These are phyloP conservation scores for Acronicta aceris DNA, from an alignment of 2,888 invertebrate genomes.

Conservation along the genomic window DNA sequence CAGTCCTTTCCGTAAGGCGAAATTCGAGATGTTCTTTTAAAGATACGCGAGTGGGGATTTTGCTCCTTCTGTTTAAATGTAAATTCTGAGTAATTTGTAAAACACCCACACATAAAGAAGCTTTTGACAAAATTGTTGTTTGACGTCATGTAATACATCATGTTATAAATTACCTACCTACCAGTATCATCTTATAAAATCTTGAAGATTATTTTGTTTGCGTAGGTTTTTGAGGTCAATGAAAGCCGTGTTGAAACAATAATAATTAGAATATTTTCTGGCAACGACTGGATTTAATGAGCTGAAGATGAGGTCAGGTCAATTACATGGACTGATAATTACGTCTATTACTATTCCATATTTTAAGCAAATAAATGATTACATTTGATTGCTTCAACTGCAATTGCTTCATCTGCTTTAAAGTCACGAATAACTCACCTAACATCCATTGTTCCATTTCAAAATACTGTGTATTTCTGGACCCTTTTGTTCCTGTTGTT, in stretches of 20 bases:
- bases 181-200: slow-evolving; percentile 3
- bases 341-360: no score
- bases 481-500: slow-evolving; percentile 26
- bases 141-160: slow-evolving; percentile 14
- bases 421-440: no score
- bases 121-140: slow-evolving; percentile 17
- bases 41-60: slow-evolving; percentile 26
- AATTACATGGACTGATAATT: no score
- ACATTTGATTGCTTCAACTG: no score
- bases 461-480: slow-evolving; percentile 10
- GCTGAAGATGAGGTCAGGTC: no score
- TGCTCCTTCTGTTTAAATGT: slow-evolving; percentile 8
- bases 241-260: no score
- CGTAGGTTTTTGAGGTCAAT: not conserved
- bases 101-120: not conserved
- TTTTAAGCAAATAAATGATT: no score
- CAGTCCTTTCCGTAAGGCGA: slow-evolving; percentile 30
- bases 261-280: no score
- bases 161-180: slow-evolving; percentile 11
- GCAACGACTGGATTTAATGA: no score
- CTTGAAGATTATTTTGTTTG: slow-evolving; percentile 6
- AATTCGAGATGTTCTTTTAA: slow-evolving; percentile 45
- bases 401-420: no score
- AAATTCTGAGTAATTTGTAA: slow-evolving; percentile 30
- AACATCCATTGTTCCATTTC: no score